Conservation (phyloP, 1,140 invertebrate genomes). For the Lordiphosa clarofinis region DNA sequence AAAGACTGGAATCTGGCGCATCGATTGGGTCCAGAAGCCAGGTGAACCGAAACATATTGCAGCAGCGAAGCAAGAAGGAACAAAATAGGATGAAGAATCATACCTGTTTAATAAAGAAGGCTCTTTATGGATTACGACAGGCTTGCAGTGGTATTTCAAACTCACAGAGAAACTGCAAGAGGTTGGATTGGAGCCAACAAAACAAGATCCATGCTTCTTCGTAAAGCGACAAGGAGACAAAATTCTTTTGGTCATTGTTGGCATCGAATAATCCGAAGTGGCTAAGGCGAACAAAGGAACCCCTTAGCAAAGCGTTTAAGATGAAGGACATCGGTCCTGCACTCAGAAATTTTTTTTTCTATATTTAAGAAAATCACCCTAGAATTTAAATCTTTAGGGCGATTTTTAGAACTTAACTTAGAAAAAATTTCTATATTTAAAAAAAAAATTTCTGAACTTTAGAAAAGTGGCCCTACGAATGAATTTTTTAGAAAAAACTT, state of each 20-base stretch:
- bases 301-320: slow-evolving; percentile 5
- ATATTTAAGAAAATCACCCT: too few species aligned
- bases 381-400: too few species aligned
- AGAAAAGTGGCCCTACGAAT: too few species aligned
- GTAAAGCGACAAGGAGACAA: slow-evolving; percentile 6
- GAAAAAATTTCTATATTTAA: too few species aligned
- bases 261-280: slow-evolving; percentile 18
- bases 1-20: neutral
- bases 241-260: slow-evolving; percentile 28
- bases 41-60: neutral
- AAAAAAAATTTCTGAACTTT: too few species aligned
- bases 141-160: neutral
- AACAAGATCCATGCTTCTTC: slow-evolving; percentile 28
- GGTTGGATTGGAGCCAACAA: slow-evolving; percentile 22
- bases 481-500: too few species aligned
- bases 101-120: too few species aligned
- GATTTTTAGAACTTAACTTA: too few species aligned
- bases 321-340: slow-evolving; percentile 4
- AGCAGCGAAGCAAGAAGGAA: neutral
- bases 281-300: neutral
- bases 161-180: slow-evolving; percentile 24
- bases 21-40: neutral
- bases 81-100: too few species aligned
- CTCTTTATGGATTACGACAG: too few species aligned
- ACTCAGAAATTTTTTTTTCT: too few species aligned